Conservation (phyloP, 1,140 invertebrate genomes). For the Atta cephalotes region DNA sequence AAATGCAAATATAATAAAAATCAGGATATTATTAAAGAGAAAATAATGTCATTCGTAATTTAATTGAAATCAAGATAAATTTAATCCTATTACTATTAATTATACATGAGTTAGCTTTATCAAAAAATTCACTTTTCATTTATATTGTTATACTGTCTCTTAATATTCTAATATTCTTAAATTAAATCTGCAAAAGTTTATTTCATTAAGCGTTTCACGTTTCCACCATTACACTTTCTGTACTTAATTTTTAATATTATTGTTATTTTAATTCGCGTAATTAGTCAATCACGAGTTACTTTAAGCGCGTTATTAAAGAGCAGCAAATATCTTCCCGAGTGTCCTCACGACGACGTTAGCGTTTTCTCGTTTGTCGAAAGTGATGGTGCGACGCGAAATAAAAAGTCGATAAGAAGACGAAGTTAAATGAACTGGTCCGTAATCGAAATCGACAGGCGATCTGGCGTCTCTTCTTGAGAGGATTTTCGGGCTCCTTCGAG, state of each 20-base stretch:
- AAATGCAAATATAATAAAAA: neutral
- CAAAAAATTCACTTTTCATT: neutral
- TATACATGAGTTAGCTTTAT: neutral
- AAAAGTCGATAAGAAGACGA: slow-evolving; percentile 43
- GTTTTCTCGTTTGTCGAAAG: slow-evolving; percentile 24
- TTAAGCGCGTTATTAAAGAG: slow-evolving; percentile 23
- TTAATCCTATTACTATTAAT: slow-evolving; percentile 11
- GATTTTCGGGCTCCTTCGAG: slow-evolving; percentile 39
- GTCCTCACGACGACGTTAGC: slow-evolving; percentile 7
- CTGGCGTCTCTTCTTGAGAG: slow-evolving; percentile 23
- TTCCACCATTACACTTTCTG: neutral
- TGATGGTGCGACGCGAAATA: slow-evolving; percentile 33
- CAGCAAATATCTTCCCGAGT: slow-evolving; percentile 2
- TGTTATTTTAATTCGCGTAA: neutral
- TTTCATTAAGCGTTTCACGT: neutral
- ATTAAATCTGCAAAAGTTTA: neutral
- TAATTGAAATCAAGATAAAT: neutral
- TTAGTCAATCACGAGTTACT: slow-evolving; percentile 20
- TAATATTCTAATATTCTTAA: neutral
- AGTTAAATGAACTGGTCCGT: slow-evolving; percentile 55
- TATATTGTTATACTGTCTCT: neutral
- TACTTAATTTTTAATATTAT: neutral
- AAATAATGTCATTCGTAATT: slow-evolving; percentile 15
- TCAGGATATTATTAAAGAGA: neutral
- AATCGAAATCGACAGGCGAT: slow-evolving; percentile 59